Evolutionary conservation across 2,888 invertebrate species (phyloP).

Genomic region (Seladonia tumulorum): DNA sequence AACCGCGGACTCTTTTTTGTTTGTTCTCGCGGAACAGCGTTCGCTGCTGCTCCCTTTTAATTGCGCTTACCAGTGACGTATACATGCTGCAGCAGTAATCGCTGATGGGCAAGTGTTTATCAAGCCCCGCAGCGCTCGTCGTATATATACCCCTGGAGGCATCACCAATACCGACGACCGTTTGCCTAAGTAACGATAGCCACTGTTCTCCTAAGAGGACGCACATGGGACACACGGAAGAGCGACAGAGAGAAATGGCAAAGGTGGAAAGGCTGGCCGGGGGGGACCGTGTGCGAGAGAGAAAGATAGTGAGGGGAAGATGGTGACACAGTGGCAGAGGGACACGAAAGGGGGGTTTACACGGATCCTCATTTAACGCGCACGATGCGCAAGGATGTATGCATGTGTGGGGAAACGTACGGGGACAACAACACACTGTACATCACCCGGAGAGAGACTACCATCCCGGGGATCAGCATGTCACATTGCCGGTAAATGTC

Average conservation of each 20-base stretch:
- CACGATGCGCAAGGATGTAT: slow-evolving; percentile 15
- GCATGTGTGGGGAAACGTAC: slow-evolving; percentile 39
- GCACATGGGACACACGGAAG: slow-evolving; percentile 67
- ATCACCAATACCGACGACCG: slow-evolving; percentile 73
- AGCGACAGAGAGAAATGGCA: slow-evolving; percentile 25
- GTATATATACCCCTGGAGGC: slow-evolving; percentile 81
- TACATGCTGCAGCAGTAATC: slow-evolving; percentile 80
- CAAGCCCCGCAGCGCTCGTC: slow-evolving; percentile 76
- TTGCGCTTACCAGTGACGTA: slow-evolving; percentile 78
- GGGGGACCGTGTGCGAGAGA: slow-evolving; percentile 13
- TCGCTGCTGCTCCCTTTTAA: slow-evolving; percentile 6
- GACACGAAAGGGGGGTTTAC: slow-evolving; percentile 63
- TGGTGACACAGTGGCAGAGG: slow-evolving; percentile 28
- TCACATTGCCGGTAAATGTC: slow-evolving; percentile 81
- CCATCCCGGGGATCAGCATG: slow-evolving; percentile 73
- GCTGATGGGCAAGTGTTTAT: slow-evolving; percentile 80
- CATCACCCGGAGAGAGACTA: slow-evolving; percentile 66
- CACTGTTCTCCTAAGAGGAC: slow-evolving; percentile 66
- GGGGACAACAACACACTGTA: slow-evolving; percentile 63
- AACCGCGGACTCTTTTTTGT: not conserved
- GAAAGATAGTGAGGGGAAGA: slow-evolving; percentile 18
- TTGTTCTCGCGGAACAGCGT: not conserved
- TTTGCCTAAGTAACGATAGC: slow-evolving; percentile 65
- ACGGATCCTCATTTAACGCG: slow-evolving; percentile 68
- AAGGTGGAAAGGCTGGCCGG: not conserved